Evolutionary conservation across 2,888 invertebrate genomes (phyloP), one percentile per base, ranked within the genome.

Genomic region (Eubasilissa splendida): DNA sequence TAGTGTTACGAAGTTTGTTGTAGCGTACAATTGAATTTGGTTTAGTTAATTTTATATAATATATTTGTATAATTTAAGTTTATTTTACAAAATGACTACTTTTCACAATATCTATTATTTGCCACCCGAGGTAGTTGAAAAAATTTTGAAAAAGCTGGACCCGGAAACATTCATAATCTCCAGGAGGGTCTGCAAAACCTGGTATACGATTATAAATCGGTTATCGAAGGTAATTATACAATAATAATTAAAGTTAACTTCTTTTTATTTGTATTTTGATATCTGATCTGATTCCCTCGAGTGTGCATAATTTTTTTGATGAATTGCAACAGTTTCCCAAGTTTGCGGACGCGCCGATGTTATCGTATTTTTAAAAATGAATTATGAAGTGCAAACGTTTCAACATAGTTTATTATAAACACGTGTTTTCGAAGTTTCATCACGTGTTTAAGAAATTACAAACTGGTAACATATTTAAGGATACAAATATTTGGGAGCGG

Each of bases 121-220:
- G 3, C 42, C 42, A 42, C 42, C 42, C 0, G 42, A 42, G 65
- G 52, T 83, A 31, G 75, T 83, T 11, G 83, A 83, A 65, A 22
- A 73, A 8, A 82, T 83, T 22, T 53, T 83, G 56, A 14, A 63
- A 14, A 5, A 75, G 3, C 31, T 82, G 56, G 82, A 83, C 53
- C 76, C 71, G 9, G 76, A 77, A 56, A 79, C 83, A 4, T 70
- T 83, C n/a, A 22, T 71, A 22, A 14, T 42, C 10, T 82, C 70
- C 71, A 63, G 82, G n/a, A 70, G 77, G 70, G 83, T 83, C 52
- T 82, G 80, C 60, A 71, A 60, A 42, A n/a, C 22, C 59, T 83
- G 83, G 83, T 56, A 31, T 42, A 52, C 68, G 58, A 80, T 83
- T 54, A 66, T 76, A n/a, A 77, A 82, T 68, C 53, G 80, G 10